phyloP scores from a whole-genome alignment of 2,113 vertebrate species.

The Alaudala cheleensis region DNA sequence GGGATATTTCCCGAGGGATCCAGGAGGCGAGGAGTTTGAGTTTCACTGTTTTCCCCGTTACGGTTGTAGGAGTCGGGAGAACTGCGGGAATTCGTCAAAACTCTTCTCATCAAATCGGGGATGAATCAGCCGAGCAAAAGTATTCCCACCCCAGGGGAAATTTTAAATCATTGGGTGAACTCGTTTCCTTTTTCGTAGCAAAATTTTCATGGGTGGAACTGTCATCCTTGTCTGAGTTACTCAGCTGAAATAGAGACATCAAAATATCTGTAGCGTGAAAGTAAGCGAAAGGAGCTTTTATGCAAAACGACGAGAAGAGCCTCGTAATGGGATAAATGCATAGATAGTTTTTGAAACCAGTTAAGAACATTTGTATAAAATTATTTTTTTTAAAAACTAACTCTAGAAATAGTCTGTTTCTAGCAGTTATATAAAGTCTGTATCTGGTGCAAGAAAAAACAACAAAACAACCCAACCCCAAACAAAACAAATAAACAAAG shows the following conservation, averaged over 20 bases:
- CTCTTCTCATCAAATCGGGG: background rate
- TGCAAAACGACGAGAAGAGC: background rate
- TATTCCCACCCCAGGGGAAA: accelerated
- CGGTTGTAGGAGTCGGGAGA: background rate
- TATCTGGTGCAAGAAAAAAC: background rate
- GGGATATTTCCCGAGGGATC: background rate
- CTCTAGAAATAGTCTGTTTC: background rate
- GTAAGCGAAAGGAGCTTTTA: background rate
- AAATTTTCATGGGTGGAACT: background rate
- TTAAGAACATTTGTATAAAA: background rate
- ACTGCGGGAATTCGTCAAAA: background rate
- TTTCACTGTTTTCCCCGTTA: accelerated
- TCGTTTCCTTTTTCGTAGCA: background rate
- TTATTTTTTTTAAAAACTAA: background rate
- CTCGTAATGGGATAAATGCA: background rate
- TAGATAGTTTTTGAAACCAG: background rate
- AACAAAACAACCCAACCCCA: background rate
- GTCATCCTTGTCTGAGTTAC: background rate
- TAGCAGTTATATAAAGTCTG: background rate
- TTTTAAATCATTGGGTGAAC: background rate
- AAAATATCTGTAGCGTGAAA: background rate
- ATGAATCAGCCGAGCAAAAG: background rate
- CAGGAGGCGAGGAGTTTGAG: background rate
- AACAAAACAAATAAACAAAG: background rate
- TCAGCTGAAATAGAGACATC: background rate